Base-by-base conservation (phyloP, 2,888 invertebrate genomes). In the Cerastis leucographa region DNA sequence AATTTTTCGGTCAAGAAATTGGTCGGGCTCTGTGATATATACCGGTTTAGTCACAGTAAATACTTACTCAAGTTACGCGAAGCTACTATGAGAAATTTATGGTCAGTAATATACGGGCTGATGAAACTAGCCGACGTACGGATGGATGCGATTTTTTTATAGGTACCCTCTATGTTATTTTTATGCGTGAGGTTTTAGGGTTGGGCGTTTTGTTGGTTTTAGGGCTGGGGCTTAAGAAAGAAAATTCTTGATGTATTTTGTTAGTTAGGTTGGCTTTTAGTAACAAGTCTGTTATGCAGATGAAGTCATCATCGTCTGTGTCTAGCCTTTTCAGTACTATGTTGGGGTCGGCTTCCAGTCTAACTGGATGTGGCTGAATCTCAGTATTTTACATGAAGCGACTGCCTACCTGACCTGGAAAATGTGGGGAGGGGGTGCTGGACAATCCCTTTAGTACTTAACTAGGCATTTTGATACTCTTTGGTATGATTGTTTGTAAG, bases 1-100 rank as follows among this genome's bases (percentile, higher is more conserved):
- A 96, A 96, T 96, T 96, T 95, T 94, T 94, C 94, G 96, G 95
- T 95, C 96, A 96, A 96, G 96, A 94, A 95, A 96, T 96, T 96
- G 95, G 94, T 92, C 89, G 91, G 91, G 74, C 85, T 83, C 89
- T 86, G 93, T 95, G 94, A 94, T 95, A 94, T 94, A 93, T 93
- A 91, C 89, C 87, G 92, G 90, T 89, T 87, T 92, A 93, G 91
- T 91, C 91, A 91, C 86, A 89, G 92, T 91, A 93, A 92, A 93
- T 94, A 93, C 92, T 93, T 92, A 91, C 92, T 93, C 91, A 91
- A 93, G 91, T 91, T 92, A 92, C 89, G 88, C 83, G 87, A 85
- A 87, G 87, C 85, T 85, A 78, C 89, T 90, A 92, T 91, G 91
- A 89, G 89, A 91, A 90, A 95, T 95, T 95, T 95, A 95, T 95